phyloP scores from a whole-genome alignment of 2,113 vertebrate species.

The Pteronura brasiliensis region DNA sequence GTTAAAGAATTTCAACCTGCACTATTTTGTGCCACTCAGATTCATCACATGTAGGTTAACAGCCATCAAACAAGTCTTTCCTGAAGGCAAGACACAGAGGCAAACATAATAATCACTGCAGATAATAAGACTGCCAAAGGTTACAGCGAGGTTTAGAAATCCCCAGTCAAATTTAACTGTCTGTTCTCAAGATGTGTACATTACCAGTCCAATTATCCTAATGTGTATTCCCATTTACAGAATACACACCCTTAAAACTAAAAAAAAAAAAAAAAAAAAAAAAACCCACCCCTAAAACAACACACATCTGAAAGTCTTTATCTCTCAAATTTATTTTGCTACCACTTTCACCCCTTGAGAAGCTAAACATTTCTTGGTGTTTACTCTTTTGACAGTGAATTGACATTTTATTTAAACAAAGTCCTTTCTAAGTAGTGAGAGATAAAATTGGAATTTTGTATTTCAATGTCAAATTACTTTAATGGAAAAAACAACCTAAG shows the following conservation, averaged over 20 bases:
- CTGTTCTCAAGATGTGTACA: background rate
- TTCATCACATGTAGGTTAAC: background rate
- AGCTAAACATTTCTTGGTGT: background rate
- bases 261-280: background rate
- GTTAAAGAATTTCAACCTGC: background rate
- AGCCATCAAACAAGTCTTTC: background rate
- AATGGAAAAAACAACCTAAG: background rate
- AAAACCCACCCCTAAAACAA: background rate
- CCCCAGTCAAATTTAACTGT: background rate
- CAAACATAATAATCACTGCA: background rate
- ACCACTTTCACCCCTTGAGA: background rate
- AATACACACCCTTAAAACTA: background rate
- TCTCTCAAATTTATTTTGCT: slow-evolving; percentile 35
- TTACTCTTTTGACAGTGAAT: slow-evolving; percentile 27
- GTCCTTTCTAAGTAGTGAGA: slow-evolving; percentile 19
- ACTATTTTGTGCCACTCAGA: background rate
- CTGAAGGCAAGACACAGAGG: background rate
- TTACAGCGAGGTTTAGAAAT: background rate
- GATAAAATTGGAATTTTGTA: slow-evolving; percentile 41
- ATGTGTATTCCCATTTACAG: background rate
- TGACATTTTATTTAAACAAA: slow-evolving; percentile 56
- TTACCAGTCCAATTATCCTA: background rate
- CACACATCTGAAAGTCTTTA: background rate
- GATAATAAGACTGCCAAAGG: background rate
- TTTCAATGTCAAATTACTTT: slow-evolving; percentile 45